Evolutionary conservation across 2,888 invertebrate species (phyloP), one percentile per base, ranked within the genome.

Genomic region (Latheticus oryzae): DNA sequence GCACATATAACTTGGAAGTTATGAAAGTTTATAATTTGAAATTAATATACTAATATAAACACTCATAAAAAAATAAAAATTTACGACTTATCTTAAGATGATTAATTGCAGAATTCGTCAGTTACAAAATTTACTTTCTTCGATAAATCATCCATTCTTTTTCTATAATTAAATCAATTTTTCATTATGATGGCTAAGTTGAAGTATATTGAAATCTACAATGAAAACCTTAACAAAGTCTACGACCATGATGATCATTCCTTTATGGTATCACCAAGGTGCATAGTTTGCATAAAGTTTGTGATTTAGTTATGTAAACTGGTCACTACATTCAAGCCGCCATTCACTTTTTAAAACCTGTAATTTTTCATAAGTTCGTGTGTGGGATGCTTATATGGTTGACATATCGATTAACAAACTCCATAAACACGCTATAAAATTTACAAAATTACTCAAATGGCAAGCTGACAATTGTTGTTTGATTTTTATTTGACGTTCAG

Each of bases 71-170:
- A 51, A 51, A 38, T 38, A 3, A 8, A 51, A 51, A 51, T 51
- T 51, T 51, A 38, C 9, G 51, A 40, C 38, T 38, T 40, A 40
- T 38, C 30, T n/a, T 51, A 8, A 13, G 8, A 13, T 51, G 38
- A 51, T 51, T 30, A 51, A 51, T 51, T 51, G 17, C 9, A 11
- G 11, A 13, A 21, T n/a, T 32, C 28, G 17, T 17, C 35, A 7
- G 12, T 37, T 50, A 11, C 50, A 35, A 50, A 37, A 50, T 28
- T 3, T 8, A 30, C 30, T 17, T 33, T 13, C 8, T 16, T 37
- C 12, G 8, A 50, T 50, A 50, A 50, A 50, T 50, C 50, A 50
- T 50, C 50, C 50, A 28, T 50, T 50, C 37, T 37, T n/a, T n/a
- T n/a, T n/a, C n/a, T n/a, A n/a, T n/a, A n/a, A n/a, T n/a, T n/a